Percentiles rank a stretch among this genome's conserved stretches.
Evolutionary conservation across 2,888 invertebrate genomes (phyloP).

Genomic region (Hypselothyrea guttata): DNA sequence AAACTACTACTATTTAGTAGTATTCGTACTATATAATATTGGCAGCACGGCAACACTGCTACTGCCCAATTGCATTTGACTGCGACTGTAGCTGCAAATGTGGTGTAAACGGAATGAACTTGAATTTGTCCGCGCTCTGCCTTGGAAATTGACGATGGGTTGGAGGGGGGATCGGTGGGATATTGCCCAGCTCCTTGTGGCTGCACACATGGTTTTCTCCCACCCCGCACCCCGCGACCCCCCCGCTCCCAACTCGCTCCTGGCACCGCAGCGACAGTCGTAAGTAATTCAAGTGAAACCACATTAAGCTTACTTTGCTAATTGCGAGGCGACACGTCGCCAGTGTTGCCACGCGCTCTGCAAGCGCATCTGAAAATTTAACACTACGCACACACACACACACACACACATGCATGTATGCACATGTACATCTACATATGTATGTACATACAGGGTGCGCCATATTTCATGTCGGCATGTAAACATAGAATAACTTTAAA

Average conservation of each 20-base stretch:
- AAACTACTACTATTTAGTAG: no score
- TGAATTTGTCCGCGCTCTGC: constrained; percentile 44
- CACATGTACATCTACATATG: constrained; percentile 1
- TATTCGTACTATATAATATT: no score
- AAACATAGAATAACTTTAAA: no score
- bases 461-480: no score
- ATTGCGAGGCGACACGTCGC: constrained; percentile 79
- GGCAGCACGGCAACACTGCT: not conserved
- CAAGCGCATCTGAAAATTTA: constrained; percentile 36
- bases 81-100: constrained; percentile 50
- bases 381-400: constrained; percentile 18
- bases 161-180: not conserved
- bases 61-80: constrained; percentile 34
- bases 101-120: constrained; percentile 64
- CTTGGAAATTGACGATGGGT: constrained; percentile 9
- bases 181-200: constrained; percentile 5
- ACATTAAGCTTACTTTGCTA: constrained; percentile 81
- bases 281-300: constrained; percentile 79
- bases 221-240: not conserved
- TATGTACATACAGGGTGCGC: no score
- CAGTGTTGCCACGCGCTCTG: constrained; percentile 32
- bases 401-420: constrained; percentile 2
- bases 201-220: not conserved
- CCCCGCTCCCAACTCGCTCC: not conserved
- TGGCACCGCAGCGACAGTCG: constrained; percentile 59